Evolutionary conservation across 2,113 vertebrate species (phyloP).

Genomic region (Pygoscelis adeliae): DNA sequence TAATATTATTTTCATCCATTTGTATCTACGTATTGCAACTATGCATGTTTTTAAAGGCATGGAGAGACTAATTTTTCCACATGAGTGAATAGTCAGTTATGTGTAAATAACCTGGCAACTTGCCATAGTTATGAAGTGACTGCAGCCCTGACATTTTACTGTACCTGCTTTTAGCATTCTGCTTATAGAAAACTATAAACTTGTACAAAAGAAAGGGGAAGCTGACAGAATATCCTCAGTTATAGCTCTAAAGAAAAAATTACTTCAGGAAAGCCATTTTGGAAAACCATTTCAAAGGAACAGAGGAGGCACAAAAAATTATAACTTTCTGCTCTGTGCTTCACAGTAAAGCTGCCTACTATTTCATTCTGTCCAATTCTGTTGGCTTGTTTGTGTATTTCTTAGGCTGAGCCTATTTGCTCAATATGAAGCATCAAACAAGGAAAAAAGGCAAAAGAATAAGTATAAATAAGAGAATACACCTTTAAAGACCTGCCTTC

Average conservation of each 20-base stretch:
- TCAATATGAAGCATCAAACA: neutral
- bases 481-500: neutral
- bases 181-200: constrained; percentile 28
- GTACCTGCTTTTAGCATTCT: constrained; percentile 25
- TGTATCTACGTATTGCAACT: neutral
- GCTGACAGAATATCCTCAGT: constrained; percentile 1
- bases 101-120: constrained; percentile 57
- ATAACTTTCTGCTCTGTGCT: neutral
- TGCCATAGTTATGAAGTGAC: neutral
- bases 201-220: neutral
- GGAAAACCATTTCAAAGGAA: constrained; percentile 36
- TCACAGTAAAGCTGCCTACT: constrained; percentile 25
- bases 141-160: neutral
- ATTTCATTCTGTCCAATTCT: constrained; percentile 5
- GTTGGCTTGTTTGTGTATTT: constrained; percentile 21
- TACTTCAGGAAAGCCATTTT: constrained; percentile 28
- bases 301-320: constrained; percentile 1
- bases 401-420: neutral
- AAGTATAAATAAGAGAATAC: neutral
- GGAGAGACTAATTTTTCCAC: constrained; percentile 14
- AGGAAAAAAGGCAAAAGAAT: neutral
- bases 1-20: neutral
- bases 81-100: neutral
- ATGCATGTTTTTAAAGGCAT: neutral
- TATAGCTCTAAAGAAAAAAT: constrained; percentile 40